These are phyloP conservation scores for Drosophila kokeensis DNA, from an alignment of 2,888 invertebrate species.

Conservation along the genomic window DNA sequence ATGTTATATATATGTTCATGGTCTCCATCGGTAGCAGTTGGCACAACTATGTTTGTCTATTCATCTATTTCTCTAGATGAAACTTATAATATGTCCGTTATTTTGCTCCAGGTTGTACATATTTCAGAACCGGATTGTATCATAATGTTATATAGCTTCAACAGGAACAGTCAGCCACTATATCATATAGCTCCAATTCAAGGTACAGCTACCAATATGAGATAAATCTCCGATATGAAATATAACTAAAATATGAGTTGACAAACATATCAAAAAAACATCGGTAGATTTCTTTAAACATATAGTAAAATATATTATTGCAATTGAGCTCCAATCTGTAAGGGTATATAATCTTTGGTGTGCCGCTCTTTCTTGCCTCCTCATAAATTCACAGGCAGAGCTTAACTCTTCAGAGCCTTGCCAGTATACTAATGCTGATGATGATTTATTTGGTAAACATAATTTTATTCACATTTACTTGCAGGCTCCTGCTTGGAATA, in stretches of 20 bases:
- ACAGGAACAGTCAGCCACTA: background rate
- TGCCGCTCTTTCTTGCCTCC: background rate
- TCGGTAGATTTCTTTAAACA: background rate
- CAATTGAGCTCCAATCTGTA: rapidly evolving
- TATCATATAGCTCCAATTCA: background rate
- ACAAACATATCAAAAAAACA: background rate
- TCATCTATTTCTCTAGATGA: background rate
- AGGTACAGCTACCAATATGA: background rate
- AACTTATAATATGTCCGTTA: background rate
- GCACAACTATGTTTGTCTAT: background rate
- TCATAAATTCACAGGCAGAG: constrained; percentile 46
- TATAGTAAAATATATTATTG: background rate
- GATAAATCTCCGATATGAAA: background rate
- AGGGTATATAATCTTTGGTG: background rate
- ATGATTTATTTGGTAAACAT: constrained; percentile 61
- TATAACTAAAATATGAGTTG: background rate
- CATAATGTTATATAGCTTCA: background rate
- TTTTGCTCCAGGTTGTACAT: background rate
- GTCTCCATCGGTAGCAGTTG: background rate
- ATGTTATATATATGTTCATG: background rate
- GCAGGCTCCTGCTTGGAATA: constrained; percentile 84
- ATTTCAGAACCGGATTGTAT: background rate
- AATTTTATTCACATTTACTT: constrained; percentile 27
- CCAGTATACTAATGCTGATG: constrained; percentile 24
- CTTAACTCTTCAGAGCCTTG: constrained; percentile 39